A percentile compares a stretch with the other conserved stretches of the same genome.
These are phyloP conservation scores for Pagetopsis macropterus DNA, from an alignment of 2,797 vertebrate species.

Conservation along the genomic window DNA sequence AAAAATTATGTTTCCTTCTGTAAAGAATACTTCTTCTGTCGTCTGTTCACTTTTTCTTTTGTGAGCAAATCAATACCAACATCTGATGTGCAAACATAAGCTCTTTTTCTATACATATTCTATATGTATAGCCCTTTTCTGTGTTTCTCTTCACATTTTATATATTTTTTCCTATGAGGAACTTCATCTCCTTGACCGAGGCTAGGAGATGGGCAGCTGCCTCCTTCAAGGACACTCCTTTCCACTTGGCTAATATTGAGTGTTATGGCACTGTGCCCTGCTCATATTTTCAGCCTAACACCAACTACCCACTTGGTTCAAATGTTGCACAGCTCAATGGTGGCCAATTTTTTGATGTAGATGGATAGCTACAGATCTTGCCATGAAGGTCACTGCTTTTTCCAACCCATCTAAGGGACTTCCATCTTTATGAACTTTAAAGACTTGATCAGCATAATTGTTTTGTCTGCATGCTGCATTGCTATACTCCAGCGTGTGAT, in stretches of 20 bases:
- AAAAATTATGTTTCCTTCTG: background rate
- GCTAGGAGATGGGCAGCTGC: background rate
- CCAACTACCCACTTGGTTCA: background rate
- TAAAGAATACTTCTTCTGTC: no score
- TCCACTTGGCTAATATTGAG: constrained; percentile 15
- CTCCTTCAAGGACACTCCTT: constrained; percentile 14
- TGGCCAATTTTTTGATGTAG: constrained; percentile 31
- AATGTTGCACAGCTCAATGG: constrained; percentile 28
- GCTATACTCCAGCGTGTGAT: constrained; percentile 46
- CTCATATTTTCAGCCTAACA: constrained; percentile 28
- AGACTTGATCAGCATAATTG: constrained; percentile 71
- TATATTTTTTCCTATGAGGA: background rate
- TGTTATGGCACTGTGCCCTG: constrained; percentile 23
- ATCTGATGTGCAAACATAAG: background rate
- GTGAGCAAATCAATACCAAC: background rate
- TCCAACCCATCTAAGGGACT: constrained; percentile 55
- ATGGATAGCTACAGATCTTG: constrained; percentile 44
- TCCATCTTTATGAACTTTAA: constrained; percentile 40
- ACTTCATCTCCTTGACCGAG: constrained; percentile 11
- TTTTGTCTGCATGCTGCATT: constrained; percentile 56
- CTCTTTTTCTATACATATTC: background rate
- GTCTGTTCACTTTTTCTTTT: background rate
- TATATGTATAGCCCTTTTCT: background rate
- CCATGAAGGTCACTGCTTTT: constrained; percentile 66
- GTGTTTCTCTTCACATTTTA: background rate